These are phyloP conservation scores for Erpornis zantholeuca DNA, from an alignment of 2,113 vertebrate species.

Conservation along the genomic window DNA sequence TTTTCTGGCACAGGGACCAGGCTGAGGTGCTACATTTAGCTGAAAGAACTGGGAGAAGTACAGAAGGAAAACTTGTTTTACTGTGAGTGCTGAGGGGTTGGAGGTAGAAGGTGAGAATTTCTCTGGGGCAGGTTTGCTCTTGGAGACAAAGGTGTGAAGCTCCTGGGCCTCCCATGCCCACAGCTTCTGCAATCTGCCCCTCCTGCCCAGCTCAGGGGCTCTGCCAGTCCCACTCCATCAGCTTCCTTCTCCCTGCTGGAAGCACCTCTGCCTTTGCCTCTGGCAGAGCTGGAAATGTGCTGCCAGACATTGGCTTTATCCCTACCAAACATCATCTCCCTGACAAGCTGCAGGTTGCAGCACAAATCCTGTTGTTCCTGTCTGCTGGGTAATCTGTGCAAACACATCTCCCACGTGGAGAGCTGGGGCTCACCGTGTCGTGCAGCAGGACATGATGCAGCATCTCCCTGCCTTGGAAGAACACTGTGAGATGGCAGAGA, in stretches of 20 bases:
- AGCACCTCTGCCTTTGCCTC: not conserved
- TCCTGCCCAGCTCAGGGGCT: not conserved
- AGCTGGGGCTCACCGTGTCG: not conserved
- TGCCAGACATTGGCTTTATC: not conserved
- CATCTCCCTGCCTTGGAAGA: not conserved
- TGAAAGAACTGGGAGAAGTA: not conserved
- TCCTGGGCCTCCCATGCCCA: not conserved
- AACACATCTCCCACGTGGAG: not conserved
- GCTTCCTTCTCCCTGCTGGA: not conserved
- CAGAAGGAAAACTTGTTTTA: not conserved
- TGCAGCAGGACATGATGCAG: not conserved
- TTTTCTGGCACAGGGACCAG: not conserved
- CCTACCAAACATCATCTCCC: not conserved
- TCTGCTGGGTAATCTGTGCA: not conserved
- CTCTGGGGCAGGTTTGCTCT: not conserved
- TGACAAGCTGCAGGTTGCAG: not conserved
- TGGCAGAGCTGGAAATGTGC: not conserved
- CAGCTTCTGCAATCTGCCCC: not conserved
- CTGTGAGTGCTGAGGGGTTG: not conserved
- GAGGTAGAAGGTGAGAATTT: accelerated
- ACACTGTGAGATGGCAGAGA: not conserved
- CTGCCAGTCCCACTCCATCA: not conserved
- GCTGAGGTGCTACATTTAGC: not conserved
- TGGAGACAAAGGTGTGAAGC: not conserved
- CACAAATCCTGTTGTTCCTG: not conserved